phyloP scores from a whole-genome alignment of 2,888 invertebrate species.

The Cacoxenus indagator region DNA sequence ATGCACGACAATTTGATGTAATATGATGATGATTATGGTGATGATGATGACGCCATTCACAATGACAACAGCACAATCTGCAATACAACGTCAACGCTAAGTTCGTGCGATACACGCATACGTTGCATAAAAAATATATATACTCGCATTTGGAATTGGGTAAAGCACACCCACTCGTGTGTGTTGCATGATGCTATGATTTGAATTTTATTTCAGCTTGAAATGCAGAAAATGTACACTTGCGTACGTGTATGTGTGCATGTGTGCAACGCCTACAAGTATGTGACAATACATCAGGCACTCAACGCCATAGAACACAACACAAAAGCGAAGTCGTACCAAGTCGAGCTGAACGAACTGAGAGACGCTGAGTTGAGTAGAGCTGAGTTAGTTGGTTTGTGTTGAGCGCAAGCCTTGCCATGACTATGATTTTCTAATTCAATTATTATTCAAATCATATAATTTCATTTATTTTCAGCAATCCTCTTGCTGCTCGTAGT shows the following conservation, averaged over 20 bases:
- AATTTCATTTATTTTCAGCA: constrained; percentile 56
- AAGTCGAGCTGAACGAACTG: not conserved
- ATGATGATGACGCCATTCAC: not conserved
- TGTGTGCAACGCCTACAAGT: constrained; percentile 8
- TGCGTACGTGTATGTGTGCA: not conserved
- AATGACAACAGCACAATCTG: not conserved
- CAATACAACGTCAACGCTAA: not conserved
- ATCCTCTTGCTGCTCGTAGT: not conserved
- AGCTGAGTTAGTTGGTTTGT: constrained; percentile 10
- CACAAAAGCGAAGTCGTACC: not conserved
- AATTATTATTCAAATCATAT: constrained; percentile 70
- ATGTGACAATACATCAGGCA: constrained; percentile 31
- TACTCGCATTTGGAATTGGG: not conserved
- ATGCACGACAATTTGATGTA: constrained; percentile 10
- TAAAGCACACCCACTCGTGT: not conserved
- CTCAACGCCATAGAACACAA: not conserved
- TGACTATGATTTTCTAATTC: constrained; percentile 64
- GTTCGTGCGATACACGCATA: not conserved
- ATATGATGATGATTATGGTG: not conserved
- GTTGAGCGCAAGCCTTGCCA: constrained; percentile 33
- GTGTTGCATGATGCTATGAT: not conserved
- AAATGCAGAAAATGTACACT: constrained; percentile 38
- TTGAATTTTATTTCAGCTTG: constrained; percentile 21
- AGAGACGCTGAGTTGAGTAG: not conserved
- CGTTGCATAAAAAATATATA: not conserved